phyloP scores from a whole-genome alignment of 1,140 invertebrate genomes.

The Bathynomus jamesi region DNA sequence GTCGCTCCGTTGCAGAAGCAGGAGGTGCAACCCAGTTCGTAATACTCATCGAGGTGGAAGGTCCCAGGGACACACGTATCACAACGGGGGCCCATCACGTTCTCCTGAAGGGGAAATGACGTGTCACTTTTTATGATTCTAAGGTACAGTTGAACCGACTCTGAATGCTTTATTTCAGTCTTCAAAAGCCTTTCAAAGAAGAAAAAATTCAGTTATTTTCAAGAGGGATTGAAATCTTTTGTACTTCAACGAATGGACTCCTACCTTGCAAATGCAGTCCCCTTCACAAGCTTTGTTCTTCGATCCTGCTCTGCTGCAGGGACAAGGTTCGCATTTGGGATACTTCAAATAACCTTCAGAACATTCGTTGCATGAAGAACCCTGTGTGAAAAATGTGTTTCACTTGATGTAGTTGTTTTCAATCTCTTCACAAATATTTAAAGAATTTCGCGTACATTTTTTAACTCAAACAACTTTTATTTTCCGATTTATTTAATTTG shows the following conservation, averaged over 20 bases:
- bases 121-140: no score
- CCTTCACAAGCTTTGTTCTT: conserved; percentile 65
- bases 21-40: conserved; percentile 70
- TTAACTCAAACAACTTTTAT: no score
- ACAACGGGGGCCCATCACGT: conserved; percentile 60
- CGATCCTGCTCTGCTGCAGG: conserved; percentile 64
- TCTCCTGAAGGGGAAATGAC: conserved; percentile 40
- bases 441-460: no score
- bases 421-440: no score
- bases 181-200: no score
- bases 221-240: no score
- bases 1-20: conserved; percentile 91
- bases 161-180: no score
- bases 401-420: no score
- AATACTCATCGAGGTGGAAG: conserved; percentile 66
- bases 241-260: no score
- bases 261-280: conserved; percentile 75
- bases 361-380: conserved; percentile 73
- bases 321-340: conserved; percentile 73
- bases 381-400: conserved; percentile 41
- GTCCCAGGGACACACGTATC: conserved; percentile 73
- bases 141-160: no score
- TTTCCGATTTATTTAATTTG: no score
- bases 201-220: no score
- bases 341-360: conserved; percentile 68